Percentiles rank a stretch among this genome's conserved stretches.
phyloP scores from a whole-genome alignment of 2,113 vertebrate species.

The Syngnathoides biaculeatus region DNA sequence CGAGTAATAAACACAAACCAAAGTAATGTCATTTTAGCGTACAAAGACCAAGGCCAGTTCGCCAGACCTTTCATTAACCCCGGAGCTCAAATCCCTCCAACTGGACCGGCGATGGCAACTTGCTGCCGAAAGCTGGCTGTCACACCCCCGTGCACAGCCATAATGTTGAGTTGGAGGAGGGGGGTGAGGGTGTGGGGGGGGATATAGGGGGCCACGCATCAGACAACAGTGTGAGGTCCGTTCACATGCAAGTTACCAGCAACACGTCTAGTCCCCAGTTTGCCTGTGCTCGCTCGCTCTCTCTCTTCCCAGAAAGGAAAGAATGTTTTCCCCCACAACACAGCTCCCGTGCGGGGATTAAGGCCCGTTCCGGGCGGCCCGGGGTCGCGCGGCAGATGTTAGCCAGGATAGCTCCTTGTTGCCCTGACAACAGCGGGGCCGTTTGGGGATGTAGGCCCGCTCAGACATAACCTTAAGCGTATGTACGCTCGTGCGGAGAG shows the following conservation, averaged over 20 bases:
- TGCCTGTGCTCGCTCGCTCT: constrained; percentile 46
- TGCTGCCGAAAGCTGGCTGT: constrained; percentile 56
- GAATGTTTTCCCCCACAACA: constrained; percentile 69
- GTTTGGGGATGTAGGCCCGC: constrained; percentile 48
- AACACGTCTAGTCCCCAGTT: constrained; percentile 51
- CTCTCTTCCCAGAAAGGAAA: constrained; percentile 48
- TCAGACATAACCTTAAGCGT: constrained; percentile 54
- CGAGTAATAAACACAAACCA: constrained; percentile 16
- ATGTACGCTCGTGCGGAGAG: constrained; percentile 19
- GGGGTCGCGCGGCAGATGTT: constrained; percentile 69
- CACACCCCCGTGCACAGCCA: constrained; percentile 66
- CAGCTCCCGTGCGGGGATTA: constrained; percentile 66
- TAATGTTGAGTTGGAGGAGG: constrained; percentile 44
- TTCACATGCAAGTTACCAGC: constrained; percentile 61
- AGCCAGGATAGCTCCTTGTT: constrained; percentile 67
- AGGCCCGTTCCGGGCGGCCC: constrained; percentile 66
- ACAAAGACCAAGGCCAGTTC: constrained; percentile 28
- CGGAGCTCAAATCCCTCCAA: constrained; percentile 69
- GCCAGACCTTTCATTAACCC: constrained; percentile 66
- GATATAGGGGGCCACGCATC: constrained; percentile 26
- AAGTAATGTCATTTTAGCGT: constrained; percentile 43
- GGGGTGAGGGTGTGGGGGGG: neutral
- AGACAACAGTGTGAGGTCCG: constrained; percentile 46
- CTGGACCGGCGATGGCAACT: constrained; percentile 58
- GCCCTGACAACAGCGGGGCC: constrained; percentile 64